Conservation (phyloP, 2,113 vertebrate genomes). For the Abramis brama region DNA sequence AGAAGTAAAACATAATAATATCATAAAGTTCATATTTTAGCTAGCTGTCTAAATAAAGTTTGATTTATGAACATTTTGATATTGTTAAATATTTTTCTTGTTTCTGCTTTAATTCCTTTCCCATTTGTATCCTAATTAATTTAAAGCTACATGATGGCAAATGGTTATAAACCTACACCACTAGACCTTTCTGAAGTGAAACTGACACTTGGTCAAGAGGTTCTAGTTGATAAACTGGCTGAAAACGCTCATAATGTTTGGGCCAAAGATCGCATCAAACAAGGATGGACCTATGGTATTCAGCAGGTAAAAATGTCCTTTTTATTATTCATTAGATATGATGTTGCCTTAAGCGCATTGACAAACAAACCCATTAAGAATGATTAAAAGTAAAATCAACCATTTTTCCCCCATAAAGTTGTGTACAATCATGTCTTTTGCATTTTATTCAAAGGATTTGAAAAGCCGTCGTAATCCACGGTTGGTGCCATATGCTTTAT, state of each 20-base stretch:
- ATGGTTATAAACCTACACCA: slow-evolving; percentile 94
- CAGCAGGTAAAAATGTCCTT: slow-evolving; percentile 83
- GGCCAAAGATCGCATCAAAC: slow-evolving; percentile 98
- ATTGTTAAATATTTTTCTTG: background rate
- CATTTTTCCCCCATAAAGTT: background rate
- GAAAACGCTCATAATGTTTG: slow-evolving; percentile 99
- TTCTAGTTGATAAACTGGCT: slow-evolving; percentile 96
- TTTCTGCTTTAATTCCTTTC: background rate
- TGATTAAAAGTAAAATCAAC: background rate
- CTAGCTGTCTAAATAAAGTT: background rate
- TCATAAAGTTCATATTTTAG: background rate
- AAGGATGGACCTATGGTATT: slow-evolving; percentile 99
- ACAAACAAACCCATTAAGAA: background rate
- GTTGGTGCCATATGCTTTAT: slow-evolving; percentile 90
- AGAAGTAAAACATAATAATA: slow-evolving; percentile 81
- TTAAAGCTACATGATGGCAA: slow-evolving; percentile 93
- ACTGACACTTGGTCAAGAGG: slow-evolving; percentile 88
- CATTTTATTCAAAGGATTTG: slow-evolving; percentile 81
- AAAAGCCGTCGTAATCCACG: slow-evolving; percentile 96
- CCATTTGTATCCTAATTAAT: slow-evolving; percentile 32
- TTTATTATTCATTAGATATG: slow-evolving; percentile 13
- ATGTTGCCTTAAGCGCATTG: background rate
- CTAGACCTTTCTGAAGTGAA: slow-evolving; percentile 96
- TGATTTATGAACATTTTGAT: background rate
- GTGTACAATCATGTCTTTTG: background rate